These are phyloP conservation scores for Creontiades dilutus DNA, from an alignment of 2,888 invertebrate genomes.

Conservation along the genomic window DNA sequence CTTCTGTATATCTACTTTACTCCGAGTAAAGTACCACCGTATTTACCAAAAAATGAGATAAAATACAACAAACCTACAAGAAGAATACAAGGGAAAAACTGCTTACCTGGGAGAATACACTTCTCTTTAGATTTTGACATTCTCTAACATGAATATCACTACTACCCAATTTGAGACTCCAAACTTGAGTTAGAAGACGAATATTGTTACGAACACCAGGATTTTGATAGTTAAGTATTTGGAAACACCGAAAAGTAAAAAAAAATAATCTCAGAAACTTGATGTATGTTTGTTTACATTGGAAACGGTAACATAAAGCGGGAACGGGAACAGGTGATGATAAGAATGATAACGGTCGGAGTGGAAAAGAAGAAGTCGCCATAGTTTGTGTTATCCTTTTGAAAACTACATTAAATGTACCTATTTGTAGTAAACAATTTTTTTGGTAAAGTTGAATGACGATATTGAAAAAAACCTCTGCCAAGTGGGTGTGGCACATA, in stretches of 20 bases:
- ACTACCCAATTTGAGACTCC: neutral
- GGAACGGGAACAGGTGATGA: conserved; percentile 42
- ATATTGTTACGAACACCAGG: neutral
- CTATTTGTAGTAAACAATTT: too few relatives aligned
- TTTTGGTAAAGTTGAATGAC: too few relatives aligned
- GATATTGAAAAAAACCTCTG: too few relatives aligned
- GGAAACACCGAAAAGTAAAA: conserved; percentile 5
- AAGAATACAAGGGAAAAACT: too few relatives aligned
- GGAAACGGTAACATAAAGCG: neutral
- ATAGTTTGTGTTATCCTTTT: too few relatives aligned
- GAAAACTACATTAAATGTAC: too few relatives aligned
- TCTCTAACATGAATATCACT: neutral
- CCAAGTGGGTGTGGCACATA: too few relatives aligned
- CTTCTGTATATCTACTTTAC: too few relatives aligned
- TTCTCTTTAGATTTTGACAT: conserved; percentile 52
- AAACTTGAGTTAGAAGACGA: neutral
- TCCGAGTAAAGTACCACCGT: too few relatives aligned
- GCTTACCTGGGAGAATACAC: conserved; percentile 51
- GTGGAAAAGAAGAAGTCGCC: neutral
- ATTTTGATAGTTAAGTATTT: conserved; percentile 13
- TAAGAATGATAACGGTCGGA: conserved; percentile 13
- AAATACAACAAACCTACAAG: too few relatives aligned
- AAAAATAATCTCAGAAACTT: neutral
- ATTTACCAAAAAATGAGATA: too few relatives aligned
- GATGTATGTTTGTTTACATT: conserved; percentile 24